Evolutionary conservation across 2,888 invertebrate genomes (phyloP).

Genomic region (Drosophila hamatofila): DNA sequence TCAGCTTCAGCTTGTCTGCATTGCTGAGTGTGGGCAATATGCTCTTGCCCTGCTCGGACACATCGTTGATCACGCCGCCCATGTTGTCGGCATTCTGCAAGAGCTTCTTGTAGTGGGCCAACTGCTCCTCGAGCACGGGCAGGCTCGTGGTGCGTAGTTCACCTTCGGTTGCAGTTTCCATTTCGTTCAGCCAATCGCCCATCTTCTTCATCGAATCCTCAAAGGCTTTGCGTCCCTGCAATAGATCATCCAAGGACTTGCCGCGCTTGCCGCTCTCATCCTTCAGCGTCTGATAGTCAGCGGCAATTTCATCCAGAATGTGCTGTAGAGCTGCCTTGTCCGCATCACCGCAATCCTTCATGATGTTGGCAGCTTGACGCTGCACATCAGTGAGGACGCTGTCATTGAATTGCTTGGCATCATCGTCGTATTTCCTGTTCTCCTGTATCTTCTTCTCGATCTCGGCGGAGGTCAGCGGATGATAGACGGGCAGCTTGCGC

Average conservation of each 20-base stretch:
- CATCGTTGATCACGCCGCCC: slow-evolving; percentile 90
- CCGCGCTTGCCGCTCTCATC: slow-evolving; percentile 91
- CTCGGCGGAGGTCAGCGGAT: slow-evolving; percentile 92
- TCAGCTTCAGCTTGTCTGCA: slow-evolving; percentile 93
- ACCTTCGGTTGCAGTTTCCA: slow-evolving; percentile 93
- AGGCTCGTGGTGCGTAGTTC: slow-evolving; percentile 92
- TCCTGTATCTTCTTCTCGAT: slow-evolving; percentile 93
- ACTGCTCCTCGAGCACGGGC: slow-evolving; percentile 94
- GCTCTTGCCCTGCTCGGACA: slow-evolving; percentile 92
- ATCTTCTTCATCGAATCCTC: slow-evolving; percentile 93
- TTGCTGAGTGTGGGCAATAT: slow-evolving; percentile 93
- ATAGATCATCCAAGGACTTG: slow-evolving; percentile 89
- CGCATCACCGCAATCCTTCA: slow-evolving; percentile 92
- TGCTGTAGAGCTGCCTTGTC: slow-evolving; percentile 89
- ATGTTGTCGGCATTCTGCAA: slow-evolving; percentile 90
- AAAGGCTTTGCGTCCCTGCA: slow-evolving; percentile 92
- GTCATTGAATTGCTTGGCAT: slow-evolving; percentile 92
- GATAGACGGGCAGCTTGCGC: slow-evolving; percentile 90
- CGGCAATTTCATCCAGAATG: slow-evolving; percentile 89
- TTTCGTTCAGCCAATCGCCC: slow-evolving; percentile 95
- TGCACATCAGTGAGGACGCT: slow-evolving; percentile 90
- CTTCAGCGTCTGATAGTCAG: slow-evolving; percentile 90
- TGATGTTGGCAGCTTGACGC: slow-evolving; percentile 91
- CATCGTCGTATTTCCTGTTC: slow-evolving; percentile 91
- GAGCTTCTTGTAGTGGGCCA: slow-evolving; percentile 93